Evolutionary conservation across 2,888 invertebrate genomes (phyloP).

Genomic region (Fissipunctia ypsillon): DNA sequence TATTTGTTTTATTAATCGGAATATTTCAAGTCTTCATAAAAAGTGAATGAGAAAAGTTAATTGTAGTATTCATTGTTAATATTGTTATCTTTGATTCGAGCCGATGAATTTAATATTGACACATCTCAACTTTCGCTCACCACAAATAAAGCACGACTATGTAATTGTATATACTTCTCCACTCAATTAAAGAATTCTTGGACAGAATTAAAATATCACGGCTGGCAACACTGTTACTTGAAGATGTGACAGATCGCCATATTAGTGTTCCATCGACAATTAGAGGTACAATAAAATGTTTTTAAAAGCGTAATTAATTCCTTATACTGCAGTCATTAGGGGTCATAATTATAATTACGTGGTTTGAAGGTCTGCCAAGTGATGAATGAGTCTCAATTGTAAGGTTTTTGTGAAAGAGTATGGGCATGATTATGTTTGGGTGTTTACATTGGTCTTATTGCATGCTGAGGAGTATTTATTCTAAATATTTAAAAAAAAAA

Average conservation of each 20-base stretch:
- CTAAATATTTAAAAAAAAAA: too few relatives aligned
- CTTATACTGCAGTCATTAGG: conserved; percentile 77
- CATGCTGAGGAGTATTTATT: background rate
- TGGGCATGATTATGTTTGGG: conserved; percentile 43
- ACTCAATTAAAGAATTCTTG: conserved; percentile 64
- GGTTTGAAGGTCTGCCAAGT: conserved; percentile 61
- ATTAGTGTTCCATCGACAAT: conserved; percentile 73
- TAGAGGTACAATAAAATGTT: conserved; percentile 74
- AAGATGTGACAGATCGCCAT: conserved; percentile 69
- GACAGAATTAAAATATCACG: conserved; percentile 68
- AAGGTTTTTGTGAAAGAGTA: conserved; percentile 47
- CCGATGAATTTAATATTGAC: conserved; percentile 43
- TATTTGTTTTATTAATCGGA: conserved; percentile 23
- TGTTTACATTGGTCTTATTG: conserved; percentile 7
- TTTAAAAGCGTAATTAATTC: conserved; percentile 74
- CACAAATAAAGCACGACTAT: conserved; percentile 33
- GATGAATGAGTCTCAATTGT: conserved; percentile 65
- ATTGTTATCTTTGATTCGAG: conserved; percentile 15
- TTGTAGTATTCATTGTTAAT: conserved; percentile 15
- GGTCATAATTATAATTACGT: conserved; percentile 69
- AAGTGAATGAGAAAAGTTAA: conserved; percentile 39
- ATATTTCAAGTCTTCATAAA: background rate
- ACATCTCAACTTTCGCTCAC: conserved; percentile 46
- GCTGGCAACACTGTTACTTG: conserved; percentile 59
- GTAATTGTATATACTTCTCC: conserved; percentile 52